phyloP scores from a whole-genome alignment of 64 coral and sea anemone genomes.

The Montipora sp. region DNA sequence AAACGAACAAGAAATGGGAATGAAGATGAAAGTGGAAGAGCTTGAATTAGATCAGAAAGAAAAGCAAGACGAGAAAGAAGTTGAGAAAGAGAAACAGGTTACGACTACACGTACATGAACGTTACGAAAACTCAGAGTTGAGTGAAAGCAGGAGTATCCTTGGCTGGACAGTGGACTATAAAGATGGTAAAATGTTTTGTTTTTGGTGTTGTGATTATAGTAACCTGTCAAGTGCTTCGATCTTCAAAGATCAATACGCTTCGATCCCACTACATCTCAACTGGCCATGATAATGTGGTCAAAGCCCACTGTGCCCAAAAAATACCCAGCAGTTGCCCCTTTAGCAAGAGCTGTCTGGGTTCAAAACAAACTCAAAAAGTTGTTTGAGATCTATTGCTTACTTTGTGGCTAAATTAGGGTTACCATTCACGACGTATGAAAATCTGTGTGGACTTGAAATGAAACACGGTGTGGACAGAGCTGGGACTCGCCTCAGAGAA shows the following conservation, averaged over 20 bases:
- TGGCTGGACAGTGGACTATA: conserved; percentile 17
- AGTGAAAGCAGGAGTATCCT: conserved; percentile 30
- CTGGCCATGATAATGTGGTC: background rate
- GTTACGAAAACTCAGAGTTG: conserved; percentile 23
- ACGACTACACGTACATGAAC: background rate
- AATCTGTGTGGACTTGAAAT: conserved; percentile 15
- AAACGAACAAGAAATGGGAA: background rate
- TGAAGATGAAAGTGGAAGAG: conserved; percentile 19
- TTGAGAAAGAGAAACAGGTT: conserved; percentile 20
- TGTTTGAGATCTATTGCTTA: conserved; percentile 47
- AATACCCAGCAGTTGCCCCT: conserved; percentile 26
- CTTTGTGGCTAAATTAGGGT: conserved; percentile 24
- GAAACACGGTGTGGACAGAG: conserved; percentile 22
- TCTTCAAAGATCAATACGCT: background rate
- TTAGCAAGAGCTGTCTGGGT: conserved; percentile 42
- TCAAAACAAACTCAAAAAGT: conserved; percentile 46
- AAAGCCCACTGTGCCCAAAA: conserved; percentile 10
- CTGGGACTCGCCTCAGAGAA: conserved; percentile 55
- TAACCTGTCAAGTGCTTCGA: conserved; percentile 23
- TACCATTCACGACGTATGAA: conserved; percentile 24
- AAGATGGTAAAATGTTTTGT: conserved; percentile 49
- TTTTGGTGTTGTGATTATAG: conserved; percentile 17
- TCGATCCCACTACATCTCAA: background rate
- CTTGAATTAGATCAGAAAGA: conserved; percentile 32
- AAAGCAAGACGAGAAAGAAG: conserved; percentile 6